Conservation (phyloP, 2,113 vertebrate species). For the Trematomus loennbergii region DNA sequence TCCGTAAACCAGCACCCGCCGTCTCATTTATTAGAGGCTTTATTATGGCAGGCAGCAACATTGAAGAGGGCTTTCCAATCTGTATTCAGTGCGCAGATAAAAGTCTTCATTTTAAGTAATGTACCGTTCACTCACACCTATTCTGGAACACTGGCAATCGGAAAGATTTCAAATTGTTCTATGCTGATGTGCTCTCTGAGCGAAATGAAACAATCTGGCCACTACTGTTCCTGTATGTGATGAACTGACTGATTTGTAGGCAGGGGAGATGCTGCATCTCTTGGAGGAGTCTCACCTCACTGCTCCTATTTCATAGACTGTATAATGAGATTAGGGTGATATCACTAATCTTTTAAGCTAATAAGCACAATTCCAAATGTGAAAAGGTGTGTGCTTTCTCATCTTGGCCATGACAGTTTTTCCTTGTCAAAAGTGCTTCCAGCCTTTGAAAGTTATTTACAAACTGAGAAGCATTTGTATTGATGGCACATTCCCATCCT, state of each 20-base stretch:
- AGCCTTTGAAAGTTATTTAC: constrained; percentile 11
- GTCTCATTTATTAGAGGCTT: constrained; percentile 79
- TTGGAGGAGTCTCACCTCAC: constrained; percentile 57
- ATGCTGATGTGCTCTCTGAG: constrained; percentile 63
- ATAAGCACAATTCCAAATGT: constrained; percentile 58
- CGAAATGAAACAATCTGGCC: constrained; percentile 75
- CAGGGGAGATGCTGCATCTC: constrained; percentile 45
- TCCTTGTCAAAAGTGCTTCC: neutral
- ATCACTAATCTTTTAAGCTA: constrained; percentile 66
- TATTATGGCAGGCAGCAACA: constrained; percentile 71
- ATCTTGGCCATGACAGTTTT: constrained; percentile 10
- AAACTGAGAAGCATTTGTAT: constrained; percentile 15
- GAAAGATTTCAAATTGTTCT: constrained; percentile 73
- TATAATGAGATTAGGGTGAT: constrained; percentile 63
- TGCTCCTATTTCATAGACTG: constrained; percentile 57
- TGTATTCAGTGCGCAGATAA: constrained; percentile 70
- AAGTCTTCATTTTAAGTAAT: constrained; percentile 75
- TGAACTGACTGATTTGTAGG: constrained; percentile 65
- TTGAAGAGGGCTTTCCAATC: constrained; percentile 59
- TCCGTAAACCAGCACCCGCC: constrained; percentile 68
- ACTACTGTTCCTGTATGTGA: constrained; percentile 66
- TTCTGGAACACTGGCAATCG: constrained; percentile 63
- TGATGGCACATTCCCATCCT: neutral
- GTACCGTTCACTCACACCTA: constrained; percentile 56
- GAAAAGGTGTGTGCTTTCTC: constrained; percentile 41